Conservation (phyloP, 2,888 invertebrate species). For the Sturmia bella region DNA sequence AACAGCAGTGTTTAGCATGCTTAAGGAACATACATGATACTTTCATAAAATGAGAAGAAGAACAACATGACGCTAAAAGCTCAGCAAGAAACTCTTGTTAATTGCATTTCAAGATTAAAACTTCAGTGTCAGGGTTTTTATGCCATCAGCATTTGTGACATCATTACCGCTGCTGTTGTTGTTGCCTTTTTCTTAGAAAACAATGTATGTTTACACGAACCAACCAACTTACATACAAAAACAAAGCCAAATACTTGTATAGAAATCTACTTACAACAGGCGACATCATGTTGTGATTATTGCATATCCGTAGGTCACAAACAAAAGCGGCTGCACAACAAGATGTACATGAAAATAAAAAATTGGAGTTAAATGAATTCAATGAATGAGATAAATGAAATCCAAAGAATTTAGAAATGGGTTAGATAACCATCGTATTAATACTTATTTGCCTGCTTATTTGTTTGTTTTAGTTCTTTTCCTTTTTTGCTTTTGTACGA, state of each 20-base stretch:
- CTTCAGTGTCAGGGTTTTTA: constrained; percentile 70
- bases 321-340: constrained; percentile 59
- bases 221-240: background rate
- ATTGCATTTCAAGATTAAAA: constrained; percentile 71
- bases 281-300: constrained; percentile 66
- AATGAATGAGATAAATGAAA: constrained; percentile 28
- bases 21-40: constrained; percentile 40
- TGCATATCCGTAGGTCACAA: constrained; percentile 69
- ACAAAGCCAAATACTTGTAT: background rate
- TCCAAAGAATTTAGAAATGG: constrained; percentile 61
- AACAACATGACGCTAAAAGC: constrained; percentile 33
- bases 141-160: constrained; percentile 64
- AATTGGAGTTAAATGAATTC: background rate
- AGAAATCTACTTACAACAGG: constrained; percentile 55
- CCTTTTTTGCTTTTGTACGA: background rate
- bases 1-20: constrained; percentile 51
- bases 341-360: constrained; percentile 35
- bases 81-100: constrained; percentile 67
- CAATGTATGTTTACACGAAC: constrained; percentile 39
- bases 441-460: constrained; percentile 54
- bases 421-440: constrained; percentile 68
- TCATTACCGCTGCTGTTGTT: constrained; percentile 32
- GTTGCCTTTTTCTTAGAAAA: constrained; percentile 44
- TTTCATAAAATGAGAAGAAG: background rate
- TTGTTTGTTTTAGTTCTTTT: constrained; percentile 16